These are phyloP conservation scores for Piprites chloris DNA, from an alignment of 2,113 vertebrate genomes.

Conservation along the genomic window DNA sequence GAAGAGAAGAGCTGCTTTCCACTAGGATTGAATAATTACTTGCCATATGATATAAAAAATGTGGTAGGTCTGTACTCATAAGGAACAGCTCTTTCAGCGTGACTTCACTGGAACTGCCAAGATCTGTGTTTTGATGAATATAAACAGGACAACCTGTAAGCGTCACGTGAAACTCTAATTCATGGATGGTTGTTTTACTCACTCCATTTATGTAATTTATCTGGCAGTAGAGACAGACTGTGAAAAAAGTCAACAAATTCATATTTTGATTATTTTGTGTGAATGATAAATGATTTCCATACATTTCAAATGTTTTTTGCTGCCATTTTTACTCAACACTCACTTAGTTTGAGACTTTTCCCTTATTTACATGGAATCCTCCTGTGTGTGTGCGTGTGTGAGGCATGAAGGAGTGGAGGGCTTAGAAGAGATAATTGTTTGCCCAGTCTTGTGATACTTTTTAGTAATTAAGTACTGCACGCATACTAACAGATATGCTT, in stretches of 20 bases:
- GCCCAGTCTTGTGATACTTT: background rate
- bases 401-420: background rate
- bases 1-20: background rate
- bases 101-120: slow-evolving; percentile 17
- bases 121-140: slow-evolving; percentile 59
- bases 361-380: background rate
- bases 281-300: background rate
- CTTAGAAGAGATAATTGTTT: background rate
- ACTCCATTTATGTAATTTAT: background rate
- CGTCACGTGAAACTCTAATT: slow-evolving; percentile 3
- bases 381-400: background rate
- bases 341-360: background rate
- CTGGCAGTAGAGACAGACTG: background rate
- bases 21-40: slow-evolving; percentile 41
- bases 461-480: background rate
- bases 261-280: background rate
- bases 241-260: background rate
- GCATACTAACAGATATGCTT: background rate
- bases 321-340: background rate
- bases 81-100: background rate
- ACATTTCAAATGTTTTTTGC: background rate
- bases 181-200: slow-evolving; percentile 24
- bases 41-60: slow-evolving; percentile 31
- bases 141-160: slow-evolving; percentile 57
- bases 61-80: slow-evolving; percentile 32